phyloP scores from a whole-genome alignment of 2,113 vertebrate genomes.

The Eurystomus gularis region DNA sequence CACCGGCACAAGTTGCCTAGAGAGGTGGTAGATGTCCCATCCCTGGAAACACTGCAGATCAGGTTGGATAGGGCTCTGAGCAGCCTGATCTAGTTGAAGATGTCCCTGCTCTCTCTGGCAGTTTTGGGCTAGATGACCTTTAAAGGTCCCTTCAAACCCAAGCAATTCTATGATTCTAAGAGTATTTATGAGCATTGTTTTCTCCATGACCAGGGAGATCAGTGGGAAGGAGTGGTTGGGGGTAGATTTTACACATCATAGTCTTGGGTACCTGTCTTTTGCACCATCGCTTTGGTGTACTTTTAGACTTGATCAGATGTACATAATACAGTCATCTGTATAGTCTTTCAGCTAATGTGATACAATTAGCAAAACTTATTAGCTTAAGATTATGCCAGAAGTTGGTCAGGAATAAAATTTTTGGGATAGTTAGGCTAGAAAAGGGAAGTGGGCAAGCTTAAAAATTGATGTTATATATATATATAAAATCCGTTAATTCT shows the following conservation, averaged over 20 bases:
- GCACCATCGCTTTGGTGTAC: not conserved
- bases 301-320: not conserved
- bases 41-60: too few relatives aligned
- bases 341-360: not conserved
- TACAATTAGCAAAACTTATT: not conserved
- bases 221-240: not conserved
- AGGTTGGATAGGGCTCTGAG: too few relatives aligned
- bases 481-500: not conserved
- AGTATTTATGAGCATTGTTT: not conserved
- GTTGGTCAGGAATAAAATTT: not conserved
- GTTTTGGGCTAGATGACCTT: not conserved
- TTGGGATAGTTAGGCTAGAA: not conserved
- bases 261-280: not conserved
- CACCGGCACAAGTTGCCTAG: not conserved
- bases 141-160: not conserved
- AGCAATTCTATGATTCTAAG: not conserved
- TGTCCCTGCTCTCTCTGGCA: not conserved
- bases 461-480: not conserved
- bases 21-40: not conserved
- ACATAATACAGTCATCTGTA: not conserved
- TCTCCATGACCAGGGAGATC: not conserved
- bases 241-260: not conserved
- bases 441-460: not conserved
- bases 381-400: not conserved
- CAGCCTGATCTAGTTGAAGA: not conserved